Evolutionary conservation across 2,888 invertebrate species (phyloP), one percentile per base, ranked within the genome.

Genomic region (Phytoseiulus persimilis): DNA sequence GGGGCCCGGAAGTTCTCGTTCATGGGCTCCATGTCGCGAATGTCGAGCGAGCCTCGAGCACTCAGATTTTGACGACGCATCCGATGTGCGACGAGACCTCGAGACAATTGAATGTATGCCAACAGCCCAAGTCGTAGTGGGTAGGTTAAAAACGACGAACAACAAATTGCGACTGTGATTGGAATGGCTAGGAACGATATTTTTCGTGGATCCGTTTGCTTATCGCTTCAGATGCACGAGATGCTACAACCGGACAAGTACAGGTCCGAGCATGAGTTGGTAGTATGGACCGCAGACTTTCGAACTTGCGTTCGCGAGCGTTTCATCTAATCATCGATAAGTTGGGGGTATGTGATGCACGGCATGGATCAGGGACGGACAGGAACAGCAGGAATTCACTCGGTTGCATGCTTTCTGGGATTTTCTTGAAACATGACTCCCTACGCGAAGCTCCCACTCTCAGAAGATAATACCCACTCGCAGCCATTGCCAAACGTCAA

Each of bases 381-480:
- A 65, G 28, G 5, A 2, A 23, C 18, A 28, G 65, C 28, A 23
- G 18, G 18, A 65, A 65, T 65, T 6, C 65, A 65, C 65, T 65
- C 65, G 65, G 18, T 65, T 18, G 65, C 65, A 28, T 65, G 65
- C 65, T 65, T 65, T 65, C 65, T 28, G 28, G 65, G 18, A 65
- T 23, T 65, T 65, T 65, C 65, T 65, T 65, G 65, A 65, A 65
- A 65, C 65, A 65, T 65, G 65, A 65, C 65, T 65, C 65, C 65
- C 65, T 65, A 65, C 65, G 65, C 65, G 65, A 65, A 65, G 65
- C 65, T 65, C 65, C 65, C 65, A 65, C 65, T 65, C 65, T 65
- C 18, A 28, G 28, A 65, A 65, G 65, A 65, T 65, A 14, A 65
- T 65, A 65, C 65, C 65, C 65, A 65, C 65, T 65, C 65, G 65